Conservation (phyloP, 2,888 invertebrate species). For the Nymphalis polychloros region DNA sequence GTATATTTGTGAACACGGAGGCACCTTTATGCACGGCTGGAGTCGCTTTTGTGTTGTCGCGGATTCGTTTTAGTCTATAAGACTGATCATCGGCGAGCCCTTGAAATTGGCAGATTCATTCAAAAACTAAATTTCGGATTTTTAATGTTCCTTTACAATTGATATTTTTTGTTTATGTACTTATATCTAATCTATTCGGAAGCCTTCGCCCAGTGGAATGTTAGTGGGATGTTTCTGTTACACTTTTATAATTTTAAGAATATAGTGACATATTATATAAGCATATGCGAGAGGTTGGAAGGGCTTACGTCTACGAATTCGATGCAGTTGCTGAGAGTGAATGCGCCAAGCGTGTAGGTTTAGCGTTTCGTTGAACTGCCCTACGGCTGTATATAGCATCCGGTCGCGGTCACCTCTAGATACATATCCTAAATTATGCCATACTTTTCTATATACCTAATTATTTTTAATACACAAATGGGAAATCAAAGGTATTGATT, state of each 20-base stretch:
- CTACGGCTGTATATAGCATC: constrained; percentile 55
- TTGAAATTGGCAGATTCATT: background rate
- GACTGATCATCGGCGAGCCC: constrained; percentile 47
- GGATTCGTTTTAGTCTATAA: constrained; percentile 47
- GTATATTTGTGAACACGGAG: constrained; percentile 42
- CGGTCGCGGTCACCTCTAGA: constrained; percentile 37
- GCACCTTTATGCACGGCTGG: constrained; percentile 41
- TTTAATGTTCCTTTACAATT: constrained; percentile 19
- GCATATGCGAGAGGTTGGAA: constrained; percentile 1
- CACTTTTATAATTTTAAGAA: constrained; percentile 22
- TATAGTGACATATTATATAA: constrained; percentile 19
- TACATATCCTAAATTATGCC: background rate
- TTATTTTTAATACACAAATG: no score
- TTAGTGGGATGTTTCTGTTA: constrained; percentile 8
- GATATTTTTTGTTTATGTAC: constrained; percentile 12
- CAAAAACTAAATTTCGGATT: background rate
- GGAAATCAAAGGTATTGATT: no score
- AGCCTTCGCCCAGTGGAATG: background rate
- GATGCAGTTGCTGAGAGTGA: constrained; percentile 25
- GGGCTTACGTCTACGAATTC: constrained; percentile 11
- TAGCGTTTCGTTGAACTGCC: constrained; percentile 43
- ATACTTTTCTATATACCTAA: no score
- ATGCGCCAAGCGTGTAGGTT: constrained; percentile 41
- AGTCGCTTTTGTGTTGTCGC: constrained; percentile 30
- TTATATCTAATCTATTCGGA: background rate